A percentile compares a stretch with the other conserved stretches of the same genome.
Evolutionary conservation across 2,113 vertebrate genomes (phyloP).

Genomic region (Andinoacara biseriatus): DNA sequence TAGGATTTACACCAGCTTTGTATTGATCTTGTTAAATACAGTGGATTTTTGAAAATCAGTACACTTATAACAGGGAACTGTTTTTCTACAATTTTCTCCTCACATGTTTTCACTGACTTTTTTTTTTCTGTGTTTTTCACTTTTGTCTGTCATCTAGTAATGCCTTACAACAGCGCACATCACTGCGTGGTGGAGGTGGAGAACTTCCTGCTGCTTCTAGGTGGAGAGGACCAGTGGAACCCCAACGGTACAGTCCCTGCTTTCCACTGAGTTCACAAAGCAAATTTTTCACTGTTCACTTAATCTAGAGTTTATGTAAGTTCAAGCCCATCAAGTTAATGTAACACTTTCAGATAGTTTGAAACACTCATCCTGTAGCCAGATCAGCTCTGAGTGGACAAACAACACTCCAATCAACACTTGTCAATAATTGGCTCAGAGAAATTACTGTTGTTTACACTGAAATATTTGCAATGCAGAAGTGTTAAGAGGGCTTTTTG

Average conservation of each 20-base stretch:
- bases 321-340: constrained; percentile 44
- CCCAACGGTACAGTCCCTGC: constrained; percentile 87
- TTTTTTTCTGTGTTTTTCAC: not conserved
- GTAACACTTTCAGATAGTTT: constrained; percentile 34
- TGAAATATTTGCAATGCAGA: constrained; percentile 48
- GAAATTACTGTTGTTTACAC: constrained; percentile 40
- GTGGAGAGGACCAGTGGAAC: constrained; percentile 99
- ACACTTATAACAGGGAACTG: not conserved
- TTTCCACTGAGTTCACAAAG: constrained; percentile 11
- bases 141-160: constrained; percentile 84
- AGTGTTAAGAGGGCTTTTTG: constrained; percentile 40
- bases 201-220: constrained; percentile 96
- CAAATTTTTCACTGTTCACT: constrained; percentile 23
- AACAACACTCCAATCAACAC: constrained; percentile 60
- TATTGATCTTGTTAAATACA: no score
- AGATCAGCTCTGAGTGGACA: constrained; percentile 56
- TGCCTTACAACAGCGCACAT: constrained; percentile 99
- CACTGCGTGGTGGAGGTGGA: constrained; percentile 99
- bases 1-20: not conserved
- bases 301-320: not conserved
- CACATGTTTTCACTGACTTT: not conserved
- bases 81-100: not conserved
- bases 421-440: constrained; percentile 52
- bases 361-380: constrained; percentile 37
- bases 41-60: not conserved